Base-by-base conservation (phyloP, 2,888 invertebrate genomes). In the Adineta ricciae region DNA sequence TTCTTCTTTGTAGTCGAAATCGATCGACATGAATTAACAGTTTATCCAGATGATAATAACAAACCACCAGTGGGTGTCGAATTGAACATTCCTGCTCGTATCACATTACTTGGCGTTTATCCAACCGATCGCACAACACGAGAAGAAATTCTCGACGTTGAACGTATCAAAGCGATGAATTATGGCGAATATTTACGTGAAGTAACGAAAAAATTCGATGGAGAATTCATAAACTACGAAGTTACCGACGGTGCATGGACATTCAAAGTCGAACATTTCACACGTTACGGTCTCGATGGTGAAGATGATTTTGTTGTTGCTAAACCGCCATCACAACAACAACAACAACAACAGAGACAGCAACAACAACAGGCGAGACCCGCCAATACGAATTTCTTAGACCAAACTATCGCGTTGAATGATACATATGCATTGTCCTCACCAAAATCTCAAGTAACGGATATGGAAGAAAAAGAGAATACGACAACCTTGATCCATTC, bases 221-320 rank as follows among this genome's bases (percentile, higher is more conserved):
- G 96, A 0, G 93, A 94, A 84, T 99, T 98, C 90, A 93, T 96
- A 9, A 97, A 98, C 89, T 98, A 97, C 91, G 93, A 96, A 0
- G 95, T 97, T 0, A 95, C 95, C 89, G 96, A 96, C 2, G 98
- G 98, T 41, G 96, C 96, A 85, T 99, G 98, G 97, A 96, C 97
- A 84, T 98, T 98, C 91, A 93, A 94, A 90, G 95, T 94, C 16
- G 84, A 85, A 73, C 85, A 85, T 36, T 85, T 85, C 78, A 83
- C 85, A 64, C 83, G 83, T 41, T 85, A 85, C 27, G 85, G 85
- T 56, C 78, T 85, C 5, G 84, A 85, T 82, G 85, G 83, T 36
- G 73, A 52, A 21, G 84, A 85, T 52, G 85, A 85, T 41, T 78
- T 78, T 78, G 41, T 78, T 78, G 38, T 78, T 41, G 21, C 9